Base-by-base conservation (phyloP, 2,888 invertebrate genomes). In the Euplexia lucipara region DNA sequence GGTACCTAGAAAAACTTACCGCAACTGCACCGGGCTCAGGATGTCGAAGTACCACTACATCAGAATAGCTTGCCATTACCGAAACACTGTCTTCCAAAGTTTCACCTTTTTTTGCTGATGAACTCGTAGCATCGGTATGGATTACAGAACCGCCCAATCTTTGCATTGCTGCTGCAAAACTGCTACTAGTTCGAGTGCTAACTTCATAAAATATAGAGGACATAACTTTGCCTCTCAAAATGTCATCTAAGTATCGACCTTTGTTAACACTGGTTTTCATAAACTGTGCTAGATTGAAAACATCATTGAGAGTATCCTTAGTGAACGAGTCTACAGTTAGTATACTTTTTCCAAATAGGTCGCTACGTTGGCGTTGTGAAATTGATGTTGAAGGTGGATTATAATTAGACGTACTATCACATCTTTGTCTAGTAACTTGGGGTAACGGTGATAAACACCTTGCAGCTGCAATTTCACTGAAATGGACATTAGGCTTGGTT, bases 151-250 rank as follows among this genome's bases (percentile, higher is more conserved):
- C 99, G 8, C 99, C 99, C 6, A 99, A 96, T 73, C 99, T 96
- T 89, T 98, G 98, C 99, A 99, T 99, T 0, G 99, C 99, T 0
- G 98, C 98, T 0, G 98, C 96, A 94, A 99, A 99, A 88, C 99
- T 99, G 89, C 98, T 98, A 83, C 98, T 97, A 0, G 99, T 99
- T 69, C 99, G 96, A 0, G 99, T 99, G 88, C 99, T 99, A 0
- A 97, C 99, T 96, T 99, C 99, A 92, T 99, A 99, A 92, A 99
- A 99, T 87, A 99, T 97, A 0, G 98, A 98, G 3, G 99, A 98
- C 98, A 99, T 98, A 3, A 99, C 96, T 95, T 99, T 99, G 42
- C 99, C 99, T 90, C 97, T 97, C 39, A 99, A 93, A 73, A 99
- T 96, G 86, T 99, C 98, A 88, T 98, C 98, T 52, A 99, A 91